Evolutionary conservation across 2,888 invertebrate genomes (phyloP).

Genomic region (Lycocerus yunnanus): DNA sequence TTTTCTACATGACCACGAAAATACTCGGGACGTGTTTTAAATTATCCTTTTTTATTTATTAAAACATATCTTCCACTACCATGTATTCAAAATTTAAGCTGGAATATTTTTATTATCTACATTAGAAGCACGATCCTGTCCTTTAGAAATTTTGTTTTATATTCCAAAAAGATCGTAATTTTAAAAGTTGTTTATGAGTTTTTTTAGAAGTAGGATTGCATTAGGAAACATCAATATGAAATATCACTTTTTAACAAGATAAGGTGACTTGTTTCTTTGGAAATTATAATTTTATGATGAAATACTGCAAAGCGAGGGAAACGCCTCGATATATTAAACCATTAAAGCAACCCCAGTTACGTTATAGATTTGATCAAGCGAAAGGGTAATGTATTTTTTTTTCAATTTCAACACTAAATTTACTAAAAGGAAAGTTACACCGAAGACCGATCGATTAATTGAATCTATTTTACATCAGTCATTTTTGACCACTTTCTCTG

Average conservation of each 20-base stretch:
- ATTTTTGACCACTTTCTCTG: background rate
- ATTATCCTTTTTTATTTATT: background rate
- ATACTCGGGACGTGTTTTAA: background rate
- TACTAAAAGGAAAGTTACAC: background rate
- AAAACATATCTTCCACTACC: background rate
- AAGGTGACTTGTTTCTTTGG: background rate
- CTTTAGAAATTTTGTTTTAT: background rate
- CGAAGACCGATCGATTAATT: background rate
- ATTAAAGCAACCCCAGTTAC: background rate
- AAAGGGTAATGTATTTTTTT: background rate
- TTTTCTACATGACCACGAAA: background rate
- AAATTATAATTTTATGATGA: background rate
- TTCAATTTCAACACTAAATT: background rate
- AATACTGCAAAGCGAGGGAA: background rate
- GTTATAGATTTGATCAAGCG: background rate
- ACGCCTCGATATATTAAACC: background rate
- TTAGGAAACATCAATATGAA: background rate
- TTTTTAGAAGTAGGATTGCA: background rate
- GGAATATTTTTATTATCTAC: background rate
- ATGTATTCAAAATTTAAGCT: background rate
- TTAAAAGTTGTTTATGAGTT: background rate
- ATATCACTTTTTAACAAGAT: background rate
- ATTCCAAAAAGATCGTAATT: background rate
- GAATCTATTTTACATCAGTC: background rate
- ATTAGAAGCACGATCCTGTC: background rate